Evolutionary conservation across 2,888 invertebrate species (phyloP).

Genomic region (Panzeria rudis): DNA sequence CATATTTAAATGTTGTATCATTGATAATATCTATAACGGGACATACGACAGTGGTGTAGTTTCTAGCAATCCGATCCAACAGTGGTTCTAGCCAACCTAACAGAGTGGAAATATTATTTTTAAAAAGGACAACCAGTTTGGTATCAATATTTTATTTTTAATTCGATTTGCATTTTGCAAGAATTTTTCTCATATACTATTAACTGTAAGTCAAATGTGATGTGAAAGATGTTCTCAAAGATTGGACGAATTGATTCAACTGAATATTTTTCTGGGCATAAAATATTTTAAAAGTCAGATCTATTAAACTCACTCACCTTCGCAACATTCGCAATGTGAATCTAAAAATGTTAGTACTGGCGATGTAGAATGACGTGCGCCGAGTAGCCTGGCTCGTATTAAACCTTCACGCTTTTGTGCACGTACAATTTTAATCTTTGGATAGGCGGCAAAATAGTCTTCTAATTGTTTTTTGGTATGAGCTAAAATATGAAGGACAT

Average conservation of each 20-base stretch:
- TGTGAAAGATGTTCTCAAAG: too few species aligned
- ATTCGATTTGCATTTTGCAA: too few species aligned
- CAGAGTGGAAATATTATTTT: too few species aligned
- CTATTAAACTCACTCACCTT: conserved; percentile 85
- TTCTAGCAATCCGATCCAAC: conserved; percentile 93
- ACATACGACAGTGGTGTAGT: conserved; percentile 95
- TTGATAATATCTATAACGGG: conserved; percentile 98
- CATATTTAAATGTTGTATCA: conserved; percentile 96
- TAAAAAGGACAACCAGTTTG: too few species aligned
- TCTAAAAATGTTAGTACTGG: conserved; percentile 98
- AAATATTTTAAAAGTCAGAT: not conserved
- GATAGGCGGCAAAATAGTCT: conserved; percentile 94
- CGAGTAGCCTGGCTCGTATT: conserved; percentile 96
- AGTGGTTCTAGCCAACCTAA: conserved; percentile 97
- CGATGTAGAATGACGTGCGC: conserved; percentile 92
- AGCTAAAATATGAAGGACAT: conserved; percentile 85
- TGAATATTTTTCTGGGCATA: too few species aligned
- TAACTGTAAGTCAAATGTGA: too few species aligned
- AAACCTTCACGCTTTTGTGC: conserved; percentile 96
- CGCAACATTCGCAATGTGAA: conserved; percentile 99
- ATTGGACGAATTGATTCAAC: too few species aligned
- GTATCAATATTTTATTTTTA: too few species aligned
- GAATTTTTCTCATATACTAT: too few species aligned
- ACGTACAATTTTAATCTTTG: conserved; percentile 96
- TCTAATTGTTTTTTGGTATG: conserved; percentile 96